Base-by-base conservation (phyloP, 2,797 vertebrate species). In the Hippocampus kuda region DNA sequence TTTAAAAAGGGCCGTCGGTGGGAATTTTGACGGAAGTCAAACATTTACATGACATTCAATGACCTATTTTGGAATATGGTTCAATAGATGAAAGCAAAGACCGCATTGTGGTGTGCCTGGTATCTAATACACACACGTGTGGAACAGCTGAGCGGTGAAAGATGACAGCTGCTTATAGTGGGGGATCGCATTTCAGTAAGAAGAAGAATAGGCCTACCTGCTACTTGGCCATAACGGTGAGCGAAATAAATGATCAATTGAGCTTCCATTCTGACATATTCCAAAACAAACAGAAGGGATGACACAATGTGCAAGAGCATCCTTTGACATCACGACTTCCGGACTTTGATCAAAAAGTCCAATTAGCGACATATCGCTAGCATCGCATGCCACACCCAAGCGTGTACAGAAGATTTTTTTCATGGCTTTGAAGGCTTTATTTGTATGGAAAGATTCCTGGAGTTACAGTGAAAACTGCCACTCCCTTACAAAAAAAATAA, bases 401-500 rank as follows among this genome's bases (percentile, higher is more conserved):
- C 60, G 13, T 18, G 30, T 61, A 30, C 15, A 6, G 9, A 24
- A 10, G 24, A 57, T 12, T n/a, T 27, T 57, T 57, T 54, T 24
- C n/a, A 12, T 54, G 27, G 13, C 15, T 34, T 30, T 60, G 22
- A 62, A 62, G 22, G 18, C 18, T 22, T 8, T 59, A 59, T 59
- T 60, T 34, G 16, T 2, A 38, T 15, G 7, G 30, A 38, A 20
- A 38, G 2, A 15, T 54, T n/a, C 9, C 22, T 54, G 26, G 24
- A 15, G 24, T 26, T 26, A 16, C 4, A 6, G 26, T 57, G 56
- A 12, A 68, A 69, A 42, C 76, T 46, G 77, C 83, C 71, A 81
- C 85, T 83, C 84, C 81, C 82, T 83, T 54, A 8, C 30, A 62
- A 53, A 20, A 27, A 24, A 1, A 13, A 34, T 34, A 34, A 34